Conservation (phyloP, 1,140 invertebrate genomes). For the Paramacrobiotus metropolitanus region DNA sequence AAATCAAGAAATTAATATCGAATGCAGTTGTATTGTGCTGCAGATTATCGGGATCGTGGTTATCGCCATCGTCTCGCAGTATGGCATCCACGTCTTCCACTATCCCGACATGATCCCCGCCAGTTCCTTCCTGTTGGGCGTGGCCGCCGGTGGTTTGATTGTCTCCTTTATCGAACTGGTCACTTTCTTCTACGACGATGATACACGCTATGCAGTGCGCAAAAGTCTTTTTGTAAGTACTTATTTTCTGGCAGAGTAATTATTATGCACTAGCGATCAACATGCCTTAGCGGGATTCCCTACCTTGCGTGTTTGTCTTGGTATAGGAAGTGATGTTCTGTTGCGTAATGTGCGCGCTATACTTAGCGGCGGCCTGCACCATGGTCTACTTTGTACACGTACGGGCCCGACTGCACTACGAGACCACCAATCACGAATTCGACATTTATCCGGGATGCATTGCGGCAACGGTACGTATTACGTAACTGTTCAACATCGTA, state of each 20-base stretch:
- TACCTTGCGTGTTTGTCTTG: not conserved
- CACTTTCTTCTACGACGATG: conserved; percentile 4
- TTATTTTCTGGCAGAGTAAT: not conserved
- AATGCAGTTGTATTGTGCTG: not conserved
- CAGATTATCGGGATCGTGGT: not conserved
- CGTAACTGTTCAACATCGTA: not conserved
- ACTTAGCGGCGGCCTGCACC: not conserved
- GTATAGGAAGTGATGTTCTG: not conserved
- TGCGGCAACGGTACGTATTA: not conserved
- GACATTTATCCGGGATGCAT: not conserved
- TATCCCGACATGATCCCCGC: not conserved
- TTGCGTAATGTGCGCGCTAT: not conserved
- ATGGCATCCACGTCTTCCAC: not conserved
- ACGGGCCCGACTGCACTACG: not conserved
- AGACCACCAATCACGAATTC: not conserved
- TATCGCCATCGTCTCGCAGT: not conserved
- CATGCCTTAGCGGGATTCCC: not conserved
- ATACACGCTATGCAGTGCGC: not conserved
- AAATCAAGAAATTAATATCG: too few relatives aligned
- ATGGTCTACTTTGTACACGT: not conserved
- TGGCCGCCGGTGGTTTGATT: not conserved
- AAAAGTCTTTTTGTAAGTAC: conserved; percentile 1
- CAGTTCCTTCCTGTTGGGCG: not conserved
- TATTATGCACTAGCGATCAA: not conserved
- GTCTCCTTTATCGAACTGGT: conserved; percentile 1